phyloP scores from a whole-genome alignment of 2,888 invertebrate species.

The Pheosia gnoma region DNA sequence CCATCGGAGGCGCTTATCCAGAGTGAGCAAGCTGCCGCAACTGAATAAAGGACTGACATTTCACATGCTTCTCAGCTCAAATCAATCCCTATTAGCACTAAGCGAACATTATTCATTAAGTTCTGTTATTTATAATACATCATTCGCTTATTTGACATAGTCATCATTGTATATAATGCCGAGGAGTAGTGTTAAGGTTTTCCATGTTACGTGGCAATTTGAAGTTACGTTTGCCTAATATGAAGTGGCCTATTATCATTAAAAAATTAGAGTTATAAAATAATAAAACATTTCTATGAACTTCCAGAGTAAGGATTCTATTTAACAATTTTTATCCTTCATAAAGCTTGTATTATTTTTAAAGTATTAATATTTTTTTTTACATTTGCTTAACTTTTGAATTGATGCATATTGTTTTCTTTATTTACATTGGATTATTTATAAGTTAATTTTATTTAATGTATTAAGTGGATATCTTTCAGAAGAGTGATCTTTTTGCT shows the following conservation, averaged over 20 bases:
- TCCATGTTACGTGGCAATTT: slow-evolving; percentile 66
- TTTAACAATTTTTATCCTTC: slow-evolving; percentile 67
- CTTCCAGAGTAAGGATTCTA: slow-evolving; percentile 71
- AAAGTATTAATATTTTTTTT: slow-evolving; percentile 75
- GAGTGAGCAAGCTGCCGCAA: slow-evolving; percentile 70
- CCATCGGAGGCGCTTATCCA: slow-evolving; percentile 73
- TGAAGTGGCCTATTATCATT: slow-evolving; percentile 74
- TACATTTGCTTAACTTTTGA: slow-evolving; percentile 50
- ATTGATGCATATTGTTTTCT: slow-evolving; percentile 35
- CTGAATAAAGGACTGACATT: slow-evolving; percentile 64
- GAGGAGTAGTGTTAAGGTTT: slow-evolving; percentile 67
- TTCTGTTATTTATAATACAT: slow-evolving; percentile 73
- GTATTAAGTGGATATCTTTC: slow-evolving; percentile 30
- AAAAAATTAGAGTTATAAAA: slow-evolving; percentile 57
- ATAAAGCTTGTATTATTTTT: slow-evolving; percentile 74
- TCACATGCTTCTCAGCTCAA: slow-evolving; percentile 76
- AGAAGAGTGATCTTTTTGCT: slow-evolving; percentile 29
- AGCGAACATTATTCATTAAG: slow-evolving; percentile 75
- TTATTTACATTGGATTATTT: slow-evolving; percentile 38
- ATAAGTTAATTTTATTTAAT: slow-evolving; percentile 43
- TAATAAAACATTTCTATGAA: slow-evolving; percentile 66
- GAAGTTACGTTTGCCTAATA: slow-evolving; percentile 60
- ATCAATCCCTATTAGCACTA: slow-evolving; percentile 74
- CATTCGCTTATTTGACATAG: slow-evolving; percentile 72
- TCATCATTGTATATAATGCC: slow-evolving; percentile 79